Conservation (phyloP, 2,113 vertebrate genomes). For the Pan troglodytes region NHGRI_mPanTro3-v2.1_pri NC_072414.2:54018001-54018500, state of each 20-base stretch:
- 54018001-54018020: slow-evolving; percentile 5
- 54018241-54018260: neutral
- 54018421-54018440: neutral
- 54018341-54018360: accelerated
- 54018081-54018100: neutral
- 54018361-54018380: neutral
- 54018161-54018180: neutral
- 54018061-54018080: neutral
- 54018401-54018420: neutral
- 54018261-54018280: neutral
- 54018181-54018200: neutral
- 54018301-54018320: neutral
- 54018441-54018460: neutral
- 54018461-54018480: neutral
- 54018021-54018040: neutral
- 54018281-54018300: neutral
- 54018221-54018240: neutral
- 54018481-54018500: neutral
- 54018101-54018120: neutral
- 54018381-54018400: neutral
- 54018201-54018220: neutral
- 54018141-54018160: neutral
- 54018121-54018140: neutral
- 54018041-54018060: slow-evolving; percentile 26
- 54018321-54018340: neutral